A percentile compares a stretch with the other conserved stretches of the same genome.
These are phyloP conservation scores for Pyrochroa serraticornis DNA, from an alignment of 2,888 invertebrate species.

Conservation along the genomic window DNA sequence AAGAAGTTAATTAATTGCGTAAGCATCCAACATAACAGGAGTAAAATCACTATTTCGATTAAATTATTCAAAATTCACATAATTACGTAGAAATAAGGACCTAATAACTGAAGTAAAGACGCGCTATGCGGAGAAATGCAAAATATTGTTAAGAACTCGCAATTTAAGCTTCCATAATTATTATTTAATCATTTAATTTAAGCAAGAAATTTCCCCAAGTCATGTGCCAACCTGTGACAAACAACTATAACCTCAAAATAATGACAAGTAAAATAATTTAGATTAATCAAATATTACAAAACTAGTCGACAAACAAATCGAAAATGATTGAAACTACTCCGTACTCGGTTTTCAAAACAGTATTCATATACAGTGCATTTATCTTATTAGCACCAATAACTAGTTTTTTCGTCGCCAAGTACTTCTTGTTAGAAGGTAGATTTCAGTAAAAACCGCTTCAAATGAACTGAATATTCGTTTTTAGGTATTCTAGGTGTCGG, in stretches of 20 bases:
- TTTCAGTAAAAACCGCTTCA: not conserved
- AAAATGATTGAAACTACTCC: constrained; percentile 65
- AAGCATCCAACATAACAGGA: no score
- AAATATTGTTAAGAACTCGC: no score
- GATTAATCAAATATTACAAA: not conserved
- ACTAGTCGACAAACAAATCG: not conserved
- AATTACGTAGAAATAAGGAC: no score
- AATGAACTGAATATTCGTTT: constrained; percentile 33
- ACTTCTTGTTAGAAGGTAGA: constrained; percentile 71
- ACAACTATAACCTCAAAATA: constrained; percentile 12
- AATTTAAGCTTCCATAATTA: not conserved
- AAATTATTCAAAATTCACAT: no score
- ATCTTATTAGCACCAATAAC: constrained; percentile 78
- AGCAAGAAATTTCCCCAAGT: constrained; percentile 3
- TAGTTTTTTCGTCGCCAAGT: constrained; percentile 75
- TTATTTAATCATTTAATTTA: not conserved
- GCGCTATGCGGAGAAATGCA: no score
- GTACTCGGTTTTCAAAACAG: constrained; percentile 75
- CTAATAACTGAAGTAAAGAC: no score
- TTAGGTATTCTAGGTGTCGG: constrained; percentile 61
- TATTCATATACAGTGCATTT: constrained; percentile 76
- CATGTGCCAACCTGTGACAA: not conserved
- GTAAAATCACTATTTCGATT: no score
- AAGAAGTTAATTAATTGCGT: no score
- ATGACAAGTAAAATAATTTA: constrained; percentile 3